A percentile compares a stretch with the other conserved stretches of the same genome.
These are phyloP conservation scores for Maconellicoccus hirsutus DNA, from an alignment of 1,140 invertebrate species.

Conservation along the genomic window DNA sequence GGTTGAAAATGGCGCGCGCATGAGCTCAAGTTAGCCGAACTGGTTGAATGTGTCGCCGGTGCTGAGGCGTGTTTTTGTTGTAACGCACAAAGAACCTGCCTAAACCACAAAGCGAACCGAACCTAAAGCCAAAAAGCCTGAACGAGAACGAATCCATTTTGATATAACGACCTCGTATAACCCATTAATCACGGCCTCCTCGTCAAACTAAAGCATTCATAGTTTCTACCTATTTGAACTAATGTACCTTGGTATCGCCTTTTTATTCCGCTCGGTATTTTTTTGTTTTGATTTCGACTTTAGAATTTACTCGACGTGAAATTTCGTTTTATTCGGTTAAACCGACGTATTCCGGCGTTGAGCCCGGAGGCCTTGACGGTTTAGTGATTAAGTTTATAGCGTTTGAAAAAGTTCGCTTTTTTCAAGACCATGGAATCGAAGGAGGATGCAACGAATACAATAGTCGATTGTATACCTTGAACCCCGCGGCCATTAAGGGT, in stretches of 20 bases:
- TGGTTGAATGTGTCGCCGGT: no score
- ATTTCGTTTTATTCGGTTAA: not conserved
- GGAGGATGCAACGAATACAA: no score
- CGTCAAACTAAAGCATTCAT: not conserved
- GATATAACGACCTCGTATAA: constrained; percentile 8
- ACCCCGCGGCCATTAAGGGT: no score
- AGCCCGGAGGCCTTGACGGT: not conserved
- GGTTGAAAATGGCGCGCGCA: no score
- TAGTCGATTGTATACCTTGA: no score
- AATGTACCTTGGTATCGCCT: not conserved
- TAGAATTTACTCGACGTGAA: not conserved
- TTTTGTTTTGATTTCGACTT: not conserved
- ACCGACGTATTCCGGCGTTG: not conserved
- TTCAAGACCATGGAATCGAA: no score
- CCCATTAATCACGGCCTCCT: constrained; percentile 6
- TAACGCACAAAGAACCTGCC: not conserved
- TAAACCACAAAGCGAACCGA: constrained; percentile 2
- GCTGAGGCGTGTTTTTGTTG: no score
- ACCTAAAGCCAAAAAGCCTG: constrained; percentile 7
- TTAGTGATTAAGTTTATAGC: no score
- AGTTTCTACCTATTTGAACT: no score
- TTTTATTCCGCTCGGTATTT: not conserved
- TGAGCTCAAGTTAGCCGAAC: no score
- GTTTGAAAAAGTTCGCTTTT: no score
- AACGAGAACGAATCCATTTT: constrained; percentile 8